Base-by-base conservation (phyloP, 2,113 vertebrate genomes). In the Coryphaenoides rupestris region DNA sequence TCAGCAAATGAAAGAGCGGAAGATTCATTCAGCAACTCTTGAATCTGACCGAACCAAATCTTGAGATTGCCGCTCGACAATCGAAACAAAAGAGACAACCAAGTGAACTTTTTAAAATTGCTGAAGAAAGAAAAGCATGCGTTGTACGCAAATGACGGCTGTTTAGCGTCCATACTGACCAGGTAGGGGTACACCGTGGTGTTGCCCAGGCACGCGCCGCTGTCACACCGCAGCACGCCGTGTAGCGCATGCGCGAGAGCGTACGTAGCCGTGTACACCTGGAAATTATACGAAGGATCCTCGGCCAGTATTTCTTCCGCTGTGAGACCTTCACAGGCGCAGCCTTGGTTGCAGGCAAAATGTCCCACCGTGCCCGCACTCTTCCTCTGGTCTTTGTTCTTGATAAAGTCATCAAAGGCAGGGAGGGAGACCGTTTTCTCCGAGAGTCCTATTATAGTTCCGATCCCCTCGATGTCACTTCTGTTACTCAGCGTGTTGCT, bases 221-320 rank as follows among this genome's bases (percentile, higher is more conserved):
- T 67, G 58, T 72, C 53, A 1, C 95, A 96, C 24, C 86, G 81
- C 40, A 96, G 79, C 55, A 86, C 72, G 9, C 79, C 80, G 1
- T 95, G 93, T 52, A 96, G 87, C 26, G 88, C 83, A 0, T 90
- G 84, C 9, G 94, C 93, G n/a, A 93, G 81, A 0, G 90, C 80
- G 0, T 96, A 92, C 6, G 93, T 85, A 0, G 94, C 91, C 0
- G 72, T 72, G 65, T 94, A 94, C 15, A 89, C 79, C 0, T 53
- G 84, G 63, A 93, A 94, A 17, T 52, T 84, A 83, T 72, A 90
- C 7, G 1, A 91, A 46, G 2, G 28, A 5, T 56, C 77, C 24
- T 0, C 52, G 58, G 4, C 0, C 0, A 68, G 26, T 62, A 85
- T 65, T 0, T 54, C 76, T 0, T 72, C 58, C 0, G 57, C 0